phyloP scores from a whole-genome alignment of 2,797 vertebrate species.

The Remorina albescens region DNA sequence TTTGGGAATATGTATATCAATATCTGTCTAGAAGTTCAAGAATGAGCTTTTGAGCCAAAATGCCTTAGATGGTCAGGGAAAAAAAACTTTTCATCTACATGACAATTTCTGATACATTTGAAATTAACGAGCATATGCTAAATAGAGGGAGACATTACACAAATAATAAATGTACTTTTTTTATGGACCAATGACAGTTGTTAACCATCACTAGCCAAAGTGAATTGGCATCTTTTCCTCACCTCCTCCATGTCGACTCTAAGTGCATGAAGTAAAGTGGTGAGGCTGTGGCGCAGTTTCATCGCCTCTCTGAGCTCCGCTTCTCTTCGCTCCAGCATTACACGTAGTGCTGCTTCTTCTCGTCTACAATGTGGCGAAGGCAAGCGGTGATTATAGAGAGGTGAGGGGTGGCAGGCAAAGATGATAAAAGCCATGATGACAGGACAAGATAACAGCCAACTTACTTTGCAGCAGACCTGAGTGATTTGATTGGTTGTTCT shows the following conservation, averaged over 20 bases:
- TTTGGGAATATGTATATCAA: background rate
- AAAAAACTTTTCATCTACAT: background rate
- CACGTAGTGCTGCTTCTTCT: conserved; percentile 73
- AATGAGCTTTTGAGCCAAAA: background rate
- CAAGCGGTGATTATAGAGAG: background rate
- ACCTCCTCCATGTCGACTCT: conserved; percentile 79
- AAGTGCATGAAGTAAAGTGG: conserved; percentile 78
- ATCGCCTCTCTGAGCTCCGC: conserved; percentile 81
- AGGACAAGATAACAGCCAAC: background rate
- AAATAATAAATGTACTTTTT: background rate
- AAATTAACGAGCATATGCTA: background rate
- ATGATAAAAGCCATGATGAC: background rate
- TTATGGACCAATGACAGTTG: background rate
- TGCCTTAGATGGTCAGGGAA: too few species aligned
- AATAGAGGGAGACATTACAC: background rate
- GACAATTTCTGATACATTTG: background rate
- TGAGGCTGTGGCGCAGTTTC: conserved; percentile 81
- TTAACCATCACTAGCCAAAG: background rate
- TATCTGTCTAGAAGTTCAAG: background rate
- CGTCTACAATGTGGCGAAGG: conserved; percentile 49
- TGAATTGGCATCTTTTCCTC: background rate
- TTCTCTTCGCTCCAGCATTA: conserved; percentile 83
- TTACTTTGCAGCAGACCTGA: conserved; percentile 59
- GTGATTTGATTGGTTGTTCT: conserved; percentile 43
- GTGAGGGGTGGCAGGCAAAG: background rate